Conservation (phyloP, 2,113 vertebrate species). For the Ceyx margarethae region DNA sequence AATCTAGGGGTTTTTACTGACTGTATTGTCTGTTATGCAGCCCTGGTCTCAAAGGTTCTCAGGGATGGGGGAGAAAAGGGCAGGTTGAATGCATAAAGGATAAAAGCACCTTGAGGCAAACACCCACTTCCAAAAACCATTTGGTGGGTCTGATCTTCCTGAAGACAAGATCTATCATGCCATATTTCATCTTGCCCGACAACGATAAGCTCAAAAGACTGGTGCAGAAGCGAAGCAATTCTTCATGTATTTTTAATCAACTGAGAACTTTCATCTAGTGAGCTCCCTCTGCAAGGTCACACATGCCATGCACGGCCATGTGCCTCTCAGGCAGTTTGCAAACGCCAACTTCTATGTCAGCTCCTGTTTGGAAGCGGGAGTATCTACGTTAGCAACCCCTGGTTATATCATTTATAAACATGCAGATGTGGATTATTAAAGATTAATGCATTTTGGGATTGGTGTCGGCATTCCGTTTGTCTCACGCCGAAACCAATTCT, state of each 20-base stretch:
- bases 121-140: slow-evolving; percentile 2
- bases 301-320: neutral
- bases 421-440: slow-evolving; percentile 83
- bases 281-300: slow-evolving; percentile 68
- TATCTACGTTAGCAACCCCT: slow-evolving; percentile 68
- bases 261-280: slow-evolving; percentile 20
- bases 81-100: neutral
- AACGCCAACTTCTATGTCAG: slow-evolving; percentile 77
- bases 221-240: neutral
- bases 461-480: slow-evolving; percentile 82
- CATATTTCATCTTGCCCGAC: slow-evolving; percentile 21
- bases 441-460: slow-evolving; percentile 82
- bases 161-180: slow-evolving; percentile 36
- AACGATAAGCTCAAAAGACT: slow-evolving; percentile 7
- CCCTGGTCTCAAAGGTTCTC: neutral
- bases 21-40: neutral
- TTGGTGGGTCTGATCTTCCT: slow-evolving; percentile 11
- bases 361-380: slow-evolving; percentile 77
- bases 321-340: slow-evolving; percentile 48
- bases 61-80: neutral
- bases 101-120: slow-evolving; percentile 47
- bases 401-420: slow-evolving; percentile 80
- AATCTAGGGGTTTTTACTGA: neutral
- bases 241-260: slow-evolving; percentile 58
- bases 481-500: slow-evolving; percentile 80